Evolutionary conservation across 2,888 invertebrate genomes (phyloP).

Genomic region (Eupithecia subumbrata): DNA sequence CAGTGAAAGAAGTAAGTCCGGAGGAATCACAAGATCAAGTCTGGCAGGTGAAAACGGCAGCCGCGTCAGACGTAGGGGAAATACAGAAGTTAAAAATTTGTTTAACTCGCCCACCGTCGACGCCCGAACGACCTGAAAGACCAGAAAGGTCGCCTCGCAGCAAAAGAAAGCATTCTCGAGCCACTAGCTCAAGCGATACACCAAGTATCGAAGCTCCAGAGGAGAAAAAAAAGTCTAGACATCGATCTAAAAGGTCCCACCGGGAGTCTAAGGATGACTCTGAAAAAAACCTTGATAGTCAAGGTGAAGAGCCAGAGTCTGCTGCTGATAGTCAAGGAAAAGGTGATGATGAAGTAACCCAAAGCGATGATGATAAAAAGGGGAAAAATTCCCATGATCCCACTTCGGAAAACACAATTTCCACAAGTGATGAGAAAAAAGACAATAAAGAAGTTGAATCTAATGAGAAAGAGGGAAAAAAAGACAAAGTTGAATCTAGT

Average conservation of each 20-base stretch:
- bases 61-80: conserved; percentile 80
- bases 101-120: conserved; percentile 83
- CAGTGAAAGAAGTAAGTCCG: conserved; percentile 64
- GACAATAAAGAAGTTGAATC: conserved; percentile 24
- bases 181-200: conserved; percentile 79
- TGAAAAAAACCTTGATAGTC: conserved; percentile 68
- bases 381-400: conserved; percentile 36
- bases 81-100: conserved; percentile 87
- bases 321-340: conserved; percentile 47
- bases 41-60: conserved; percentile 82
- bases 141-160: conserved; percentile 79
- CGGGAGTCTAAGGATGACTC: conserved; percentile 68
- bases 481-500: conserved; percentile 43
- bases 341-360: conserved; percentile 55
- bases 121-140: conserved; percentile 82
- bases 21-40: conserved; percentile 76
- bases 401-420: conserved; percentile 42
- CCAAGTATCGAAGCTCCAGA: conserved; percentile 74
- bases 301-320: conserved; percentile 61
- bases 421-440: conserved; percentile 40
- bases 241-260: conserved; percentile 66
- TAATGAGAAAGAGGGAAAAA: conserved; percentile 38
- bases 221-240: conserved; percentile 75
- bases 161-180: conserved; percentile 79
- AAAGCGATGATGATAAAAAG: conserved; percentile 52